These are phyloP conservation scores for Cydia pomonella DNA, from an alignment of 1,140 invertebrate species.

Conservation along the genomic window DNA sequence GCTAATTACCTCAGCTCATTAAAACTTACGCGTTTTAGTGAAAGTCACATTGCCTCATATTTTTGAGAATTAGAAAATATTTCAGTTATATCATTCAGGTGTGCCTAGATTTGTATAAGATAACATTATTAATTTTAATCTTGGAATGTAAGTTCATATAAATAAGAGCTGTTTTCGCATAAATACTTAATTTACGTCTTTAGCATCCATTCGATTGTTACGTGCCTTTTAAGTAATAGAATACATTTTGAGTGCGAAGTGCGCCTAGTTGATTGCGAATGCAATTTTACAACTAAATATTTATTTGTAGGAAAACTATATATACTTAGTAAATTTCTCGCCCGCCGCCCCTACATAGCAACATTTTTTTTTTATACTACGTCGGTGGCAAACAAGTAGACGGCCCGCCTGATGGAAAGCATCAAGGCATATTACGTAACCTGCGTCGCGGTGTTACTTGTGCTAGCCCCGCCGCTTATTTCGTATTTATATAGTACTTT, in stretches of 20 bases:
- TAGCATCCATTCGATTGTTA: not conserved
- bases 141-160: not conserved
- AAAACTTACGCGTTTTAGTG: constrained; percentile 10
- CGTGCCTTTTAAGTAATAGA: not conserved
- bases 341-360: too few species aligned
- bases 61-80: constrained; percentile 23
- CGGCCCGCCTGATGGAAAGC: too few species aligned
- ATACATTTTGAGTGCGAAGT: constrained; percentile 12
- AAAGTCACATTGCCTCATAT: constrained; percentile 22
- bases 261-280: not conserved
- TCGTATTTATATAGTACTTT: too few species aligned
- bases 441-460: too few species aligned
- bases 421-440: too few species aligned
- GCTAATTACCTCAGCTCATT: constrained; percentile 22
- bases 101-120: not conserved
- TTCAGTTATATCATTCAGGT: constrained; percentile 13
- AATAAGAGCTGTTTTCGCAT: too few species aligned
- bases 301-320: too few species aligned
- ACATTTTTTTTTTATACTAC: too few species aligned
- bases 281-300: not conserved
- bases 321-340: too few species aligned
- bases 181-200: too few species aligned
- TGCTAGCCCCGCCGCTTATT: too few species aligned
- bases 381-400: too few species aligned
- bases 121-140: not conserved